phyloP scores from a whole-genome alignment of 2,113 vertebrate species.

The Cryptotis parvus region DNA sequence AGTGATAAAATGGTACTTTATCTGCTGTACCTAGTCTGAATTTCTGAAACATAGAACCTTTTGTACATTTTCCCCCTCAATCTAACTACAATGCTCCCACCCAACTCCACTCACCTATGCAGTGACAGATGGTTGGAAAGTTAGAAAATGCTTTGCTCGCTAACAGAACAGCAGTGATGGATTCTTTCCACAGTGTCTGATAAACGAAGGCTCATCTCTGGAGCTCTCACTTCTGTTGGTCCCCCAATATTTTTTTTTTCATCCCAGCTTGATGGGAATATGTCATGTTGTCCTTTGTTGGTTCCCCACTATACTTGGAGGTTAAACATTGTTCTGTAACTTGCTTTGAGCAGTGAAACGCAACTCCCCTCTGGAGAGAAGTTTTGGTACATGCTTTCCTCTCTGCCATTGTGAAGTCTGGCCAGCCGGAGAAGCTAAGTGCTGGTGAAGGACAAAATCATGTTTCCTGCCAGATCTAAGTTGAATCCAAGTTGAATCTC shows the following conservation, averaged over 20 bases:
- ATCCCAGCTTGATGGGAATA: not conserved
- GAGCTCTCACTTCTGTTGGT: not conserved
- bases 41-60: not conserved
- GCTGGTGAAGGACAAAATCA: not conserved
- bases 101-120: accelerated
- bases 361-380: not conserved
- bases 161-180: not conserved
- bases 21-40: not conserved
- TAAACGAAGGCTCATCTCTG: not conserved
- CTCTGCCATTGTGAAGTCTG: not conserved
- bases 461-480: not conserved
- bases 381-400: not conserved
- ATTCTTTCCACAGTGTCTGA: not conserved
- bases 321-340: not conserved
- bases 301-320: not conserved
- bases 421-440: not conserved
- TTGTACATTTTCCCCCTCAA: not conserved
- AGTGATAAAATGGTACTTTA: not conserved
- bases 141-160: not conserved
- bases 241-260: not conserved
- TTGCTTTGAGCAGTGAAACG: not conserved
- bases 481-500: not conserved
- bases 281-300: not conserved
- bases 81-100: accelerated
- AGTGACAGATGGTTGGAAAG: not conserved